Evolutionary conservation across 2,797 vertebrate species (phyloP), one percentile per base, ranked within the genome.

Genomic region (Protosalanx chinensis): DNA sequence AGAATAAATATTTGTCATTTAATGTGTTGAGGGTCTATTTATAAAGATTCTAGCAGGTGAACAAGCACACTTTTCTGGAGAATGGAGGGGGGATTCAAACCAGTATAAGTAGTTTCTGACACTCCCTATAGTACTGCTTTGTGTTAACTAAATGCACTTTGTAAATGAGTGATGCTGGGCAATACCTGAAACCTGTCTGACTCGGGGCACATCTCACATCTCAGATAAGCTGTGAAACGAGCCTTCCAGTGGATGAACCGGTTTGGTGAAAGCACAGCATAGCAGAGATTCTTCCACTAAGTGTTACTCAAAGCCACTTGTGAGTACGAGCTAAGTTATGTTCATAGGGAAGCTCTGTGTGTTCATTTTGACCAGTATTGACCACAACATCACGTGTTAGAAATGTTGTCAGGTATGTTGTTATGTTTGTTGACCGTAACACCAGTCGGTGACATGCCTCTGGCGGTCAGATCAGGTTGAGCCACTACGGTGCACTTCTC

Each of bases 261-360:
- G 87, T 82, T 85, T 33, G 18, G 6, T 69, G 20, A 23, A 41
- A 33, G 51, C 7, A 41, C n/a, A 29, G 49, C 78, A 79, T 76
- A 64, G 49, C 32, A 0, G 13, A 1, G 75, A 82, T 86, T 81
- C 68, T 79, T 85, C 81, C 51, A 41, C 8, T 29, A 0, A 74
- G 35, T 59, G 58, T 0, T 61, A 59, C 27, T 16, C 0, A 2
- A 6, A 70, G n/a, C 1, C 16, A 64, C 60, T 61, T 56, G 59
- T 30, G 30, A 61, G 13, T 33, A 56, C 13, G 37, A 59, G 29
- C 3, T 35, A 16, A 32, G 68, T 71, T 61, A 72, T 35, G 33
- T 61, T 78, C 27, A 53, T 27, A 15, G 5, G 15, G 37, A 23
- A 6, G 58, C 27, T 73, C 23, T 5, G 1, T 67, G 27, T 59